A percentile compares a stretch with the other conserved stretches of the same genome.
Conservation (phyloP, 2,113 vertebrate genomes). For the Vireo altiloquus region DNA sequence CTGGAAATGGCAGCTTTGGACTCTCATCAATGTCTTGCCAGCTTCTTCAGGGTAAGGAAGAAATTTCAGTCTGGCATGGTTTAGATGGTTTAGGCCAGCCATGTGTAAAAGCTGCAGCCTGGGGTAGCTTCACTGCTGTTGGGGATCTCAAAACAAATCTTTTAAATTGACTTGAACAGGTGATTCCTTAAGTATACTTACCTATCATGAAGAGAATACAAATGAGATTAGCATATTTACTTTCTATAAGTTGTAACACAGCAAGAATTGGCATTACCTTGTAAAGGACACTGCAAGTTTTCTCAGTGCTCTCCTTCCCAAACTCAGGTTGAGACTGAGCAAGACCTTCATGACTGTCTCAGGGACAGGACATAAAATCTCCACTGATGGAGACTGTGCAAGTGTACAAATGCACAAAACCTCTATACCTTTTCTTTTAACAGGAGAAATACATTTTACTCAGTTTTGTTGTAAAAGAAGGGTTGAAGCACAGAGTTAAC, state of each 20-base stretch:
- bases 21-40: background rate
- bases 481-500: background rate
- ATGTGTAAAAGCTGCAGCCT: background rate
- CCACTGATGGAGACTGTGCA: background rate
- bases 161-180: background rate
- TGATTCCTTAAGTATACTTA: background rate
- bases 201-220: background rate
- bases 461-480: background rate
- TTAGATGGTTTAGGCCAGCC: background rate
- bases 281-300: background rate
- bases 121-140: background rate
- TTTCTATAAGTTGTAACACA: background rate
- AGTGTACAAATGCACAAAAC: background rate
- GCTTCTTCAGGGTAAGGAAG: background rate
- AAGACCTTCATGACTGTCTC: background rate
- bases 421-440: background rate
- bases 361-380: background rate
- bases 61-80: background rate
- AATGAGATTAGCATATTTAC: background rate
- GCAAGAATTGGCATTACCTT: background rate
- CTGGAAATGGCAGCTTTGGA: background rate
- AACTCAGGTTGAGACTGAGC: background rate
- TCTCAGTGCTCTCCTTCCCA: background rate
- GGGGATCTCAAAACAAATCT: background rate
- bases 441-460: background rate